Conservation (phyloP, 2,113 vertebrate genomes). For the Eidolon helvum region DNA sequence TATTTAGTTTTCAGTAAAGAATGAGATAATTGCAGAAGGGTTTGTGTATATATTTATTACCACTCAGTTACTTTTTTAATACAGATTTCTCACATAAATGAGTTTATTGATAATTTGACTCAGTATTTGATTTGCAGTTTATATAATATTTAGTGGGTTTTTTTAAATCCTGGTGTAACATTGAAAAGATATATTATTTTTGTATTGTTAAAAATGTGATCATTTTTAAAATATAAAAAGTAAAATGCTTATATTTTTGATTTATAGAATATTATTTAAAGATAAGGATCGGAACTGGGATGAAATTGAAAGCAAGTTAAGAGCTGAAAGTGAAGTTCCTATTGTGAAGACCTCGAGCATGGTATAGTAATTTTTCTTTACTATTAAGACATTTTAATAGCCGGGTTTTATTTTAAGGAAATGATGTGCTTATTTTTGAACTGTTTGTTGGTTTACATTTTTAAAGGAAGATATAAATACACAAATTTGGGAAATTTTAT, state of each 20-base stretch:
- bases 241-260: slow-evolving; percentile 58
- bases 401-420: not conserved
- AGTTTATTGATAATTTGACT: not conserved
- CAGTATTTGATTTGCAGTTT: not conserved
- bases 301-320: slow-evolving; percentile 95
- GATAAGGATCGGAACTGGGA: slow-evolving; percentile 99
- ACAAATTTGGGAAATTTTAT: not conserved
- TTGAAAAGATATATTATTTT: not conserved
- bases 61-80: not conserved
- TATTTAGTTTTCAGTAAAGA: slow-evolving; percentile 30
- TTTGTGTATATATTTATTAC: not conserved
- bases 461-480: not conserved
- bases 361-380: slow-evolving; percentile 82
- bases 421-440: not conserved
- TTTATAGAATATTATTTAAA: slow-evolving; percentile 95
- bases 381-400: not conserved
- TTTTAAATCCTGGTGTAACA: not conserved
- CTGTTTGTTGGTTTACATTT: not conserved
- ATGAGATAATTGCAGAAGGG: not conserved
- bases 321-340: slow-evolving; percentile 94
- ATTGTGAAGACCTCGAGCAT: slow-evolving; percentile 97
- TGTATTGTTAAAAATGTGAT: not conserved
- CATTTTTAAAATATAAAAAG: slow-evolving; percentile 39
- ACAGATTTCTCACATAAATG: not conserved
- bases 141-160: not conserved